Evolutionary conservation across 2,888 invertebrate species (phyloP).

Genomic region (Biston stratarius): DNA sequence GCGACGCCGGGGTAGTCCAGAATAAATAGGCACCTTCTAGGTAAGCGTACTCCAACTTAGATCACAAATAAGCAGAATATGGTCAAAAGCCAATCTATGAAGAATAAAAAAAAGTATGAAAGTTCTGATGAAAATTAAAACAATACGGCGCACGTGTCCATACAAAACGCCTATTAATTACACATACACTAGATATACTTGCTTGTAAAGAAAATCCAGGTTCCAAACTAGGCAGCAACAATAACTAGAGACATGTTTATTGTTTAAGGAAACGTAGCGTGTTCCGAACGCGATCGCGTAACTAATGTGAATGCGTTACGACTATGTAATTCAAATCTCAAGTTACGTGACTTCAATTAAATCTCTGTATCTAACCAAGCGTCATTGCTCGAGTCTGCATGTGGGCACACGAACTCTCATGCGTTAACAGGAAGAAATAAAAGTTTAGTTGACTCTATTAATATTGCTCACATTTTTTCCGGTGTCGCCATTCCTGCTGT

Average conservation of each 20-base stretch:
- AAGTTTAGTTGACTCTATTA: constrained; percentile 27
- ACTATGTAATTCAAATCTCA: constrained; percentile 56
- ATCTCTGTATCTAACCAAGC: constrained; percentile 53
- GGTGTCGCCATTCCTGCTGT: constrained; percentile 28
- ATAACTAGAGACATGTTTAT: constrained; percentile 12
- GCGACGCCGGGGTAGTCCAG: too few species aligned
- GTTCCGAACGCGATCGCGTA: constrained; percentile 54
- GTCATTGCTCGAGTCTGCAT: constrained; percentile 21
- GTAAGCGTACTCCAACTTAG: too few species aligned
- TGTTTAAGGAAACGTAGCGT: constrained; percentile 39
- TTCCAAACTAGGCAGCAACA: constrained; percentile 15
- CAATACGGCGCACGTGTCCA: too few species aligned
- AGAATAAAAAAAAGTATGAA: too few species aligned
- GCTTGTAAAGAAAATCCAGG: neutral
- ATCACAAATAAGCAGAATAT: too few species aligned
- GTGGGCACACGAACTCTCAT: constrained; percentile 27
- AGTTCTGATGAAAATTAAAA: too few species aligned
- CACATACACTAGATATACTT: too few species aligned
- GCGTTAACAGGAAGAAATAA: constrained; percentile 39
- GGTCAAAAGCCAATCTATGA: too few species aligned
- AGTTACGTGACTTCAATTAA: constrained; percentile 68
- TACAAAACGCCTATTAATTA: too few species aligned
- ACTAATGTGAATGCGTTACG: constrained; percentile 62
- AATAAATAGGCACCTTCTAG: too few species aligned
- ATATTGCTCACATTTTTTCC: constrained; percentile 28